Base-by-base conservation (phyloP, 2,113 vertebrate genomes). In the Poicephalus gulielmi region DNA sequence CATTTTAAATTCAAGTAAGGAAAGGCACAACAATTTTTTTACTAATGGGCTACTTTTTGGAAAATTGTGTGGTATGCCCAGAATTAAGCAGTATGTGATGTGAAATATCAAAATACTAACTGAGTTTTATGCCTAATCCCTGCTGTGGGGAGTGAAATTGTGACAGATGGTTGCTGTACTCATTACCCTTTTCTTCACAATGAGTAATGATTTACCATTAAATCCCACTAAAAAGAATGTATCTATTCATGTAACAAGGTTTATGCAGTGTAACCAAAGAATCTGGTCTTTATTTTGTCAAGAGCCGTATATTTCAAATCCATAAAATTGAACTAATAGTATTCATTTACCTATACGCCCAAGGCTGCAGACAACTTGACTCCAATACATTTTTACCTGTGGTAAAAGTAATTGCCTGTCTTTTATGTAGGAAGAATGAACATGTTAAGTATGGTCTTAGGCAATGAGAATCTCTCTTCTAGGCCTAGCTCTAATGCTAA, bases 121-220 rank as follows among this genome's bases (percentile, higher is more conserved):
- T 53, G 41, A 70, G 31, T 92, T 88, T 87, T 91, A 60, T 62
- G 23, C 35, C 59, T 85, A 88, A 70, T 87, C 25, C 31, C 59
- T 92, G 35, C 68, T 80, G n/a, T 43, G 35, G 33, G 37, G 94
- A 77, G 87, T 83, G 82, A 96, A 95, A 92, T 90, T 74, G 74
- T 96, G 90, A 93, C 78, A 94, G 93, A 95, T 85, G 81, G 84
- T 75, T 95, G 84, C 75, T 4, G 2, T 80, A 80, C 82, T 95
- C 83, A 86, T 94, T 95, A 93, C 37, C 3, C 33, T 35, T 83
- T 90, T 88, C 88, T 88, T 96, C 82, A 92, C 75, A 92, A 67
- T 90, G 88, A 94, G 50, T 94, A 95, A 96, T 78, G 90, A 92
- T 97, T 97, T 94, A 95, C 87, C 83, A 90, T 85, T 94, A 96